A percentile compares a stretch with the other conserved stretches of the same genome.
Conservation (phyloP, 2,797 vertebrate genomes). For the Molossus molossus region DNA sequence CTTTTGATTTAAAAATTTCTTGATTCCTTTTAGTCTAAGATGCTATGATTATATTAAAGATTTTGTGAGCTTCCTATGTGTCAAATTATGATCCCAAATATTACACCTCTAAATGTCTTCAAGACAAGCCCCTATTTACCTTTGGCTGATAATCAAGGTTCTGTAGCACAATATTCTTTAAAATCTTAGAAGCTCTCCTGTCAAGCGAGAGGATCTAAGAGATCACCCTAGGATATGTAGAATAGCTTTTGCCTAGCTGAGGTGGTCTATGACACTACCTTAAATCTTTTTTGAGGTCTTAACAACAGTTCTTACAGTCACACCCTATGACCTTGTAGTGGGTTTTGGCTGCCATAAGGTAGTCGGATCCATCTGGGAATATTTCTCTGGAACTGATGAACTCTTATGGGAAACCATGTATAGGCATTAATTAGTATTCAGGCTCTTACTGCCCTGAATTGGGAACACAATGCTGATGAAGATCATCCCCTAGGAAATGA, state of each 20-base stretch:
- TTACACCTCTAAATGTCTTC: background rate
- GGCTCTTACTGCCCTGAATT: background rate
- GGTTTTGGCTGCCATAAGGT: background rate
- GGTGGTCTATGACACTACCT: background rate
- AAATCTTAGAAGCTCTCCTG: background rate
- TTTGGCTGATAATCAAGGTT: background rate
- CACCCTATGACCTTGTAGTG: background rate
- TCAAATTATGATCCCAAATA: constrained; percentile 33
- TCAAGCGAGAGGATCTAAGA: background rate
- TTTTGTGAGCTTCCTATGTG: background rate
- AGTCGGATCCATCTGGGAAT: background rate
- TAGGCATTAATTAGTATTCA: background rate
- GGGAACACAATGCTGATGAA: background rate
- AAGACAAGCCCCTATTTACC: background rate
- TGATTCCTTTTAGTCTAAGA: constrained; percentile 26
- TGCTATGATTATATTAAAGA: constrained; percentile 21
- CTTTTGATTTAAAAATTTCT: constrained; percentile 20
- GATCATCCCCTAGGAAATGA: background rate
- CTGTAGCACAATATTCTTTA: background rate
- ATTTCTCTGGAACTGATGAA: background rate
- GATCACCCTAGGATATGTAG: background rate
- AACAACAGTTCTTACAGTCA: background rate
- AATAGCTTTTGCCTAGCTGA: background rate
- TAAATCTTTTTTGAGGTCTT: background rate
- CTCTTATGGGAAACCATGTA: background rate